Percentiles rank a stretch among this genome's conserved stretches.
Evolutionary conservation across 2,113 vertebrate genomes (phyloP).

Genomic region (Gasterosteus aculeatus): DNA sequence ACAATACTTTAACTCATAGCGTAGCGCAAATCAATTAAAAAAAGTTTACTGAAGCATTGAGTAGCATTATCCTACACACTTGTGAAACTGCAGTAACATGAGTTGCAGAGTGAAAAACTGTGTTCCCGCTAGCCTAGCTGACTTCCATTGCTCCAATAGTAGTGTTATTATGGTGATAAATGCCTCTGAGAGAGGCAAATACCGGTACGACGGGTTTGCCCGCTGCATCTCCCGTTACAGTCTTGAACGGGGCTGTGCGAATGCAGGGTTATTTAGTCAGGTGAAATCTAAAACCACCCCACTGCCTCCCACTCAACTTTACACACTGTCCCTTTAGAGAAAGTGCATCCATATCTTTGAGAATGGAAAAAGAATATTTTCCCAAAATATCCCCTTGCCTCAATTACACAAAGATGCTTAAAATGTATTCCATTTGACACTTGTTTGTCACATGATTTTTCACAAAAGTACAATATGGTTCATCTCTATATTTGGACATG

Average conservation of each 20-base stretch:
- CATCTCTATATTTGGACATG: background rate
- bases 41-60: background rate
- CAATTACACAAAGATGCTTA: background rate
- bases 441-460: background rate
- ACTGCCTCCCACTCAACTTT: background rate
- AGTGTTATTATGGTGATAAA: background rate
- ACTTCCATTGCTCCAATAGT: background rate
- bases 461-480: background rate
- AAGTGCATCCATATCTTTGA: too few relatives aligned
- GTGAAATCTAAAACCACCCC: background rate
- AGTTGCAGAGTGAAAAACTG: background rate
- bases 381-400: background rate
- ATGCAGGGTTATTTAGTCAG: background rate
- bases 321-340: background rate
- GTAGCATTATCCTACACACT: background rate
- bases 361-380: background rate
- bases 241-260: background rate
- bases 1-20: background rate
- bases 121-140: background rate
- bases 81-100: background rate
- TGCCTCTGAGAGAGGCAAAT: background rate
- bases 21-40: background rate
- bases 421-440: background rate
- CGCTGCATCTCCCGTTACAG: background rate
- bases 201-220: too few relatives aligned